Conservation (phyloP, 64 coral and sea anemone genomes). For the Pocillopora damicornis region DNA sequence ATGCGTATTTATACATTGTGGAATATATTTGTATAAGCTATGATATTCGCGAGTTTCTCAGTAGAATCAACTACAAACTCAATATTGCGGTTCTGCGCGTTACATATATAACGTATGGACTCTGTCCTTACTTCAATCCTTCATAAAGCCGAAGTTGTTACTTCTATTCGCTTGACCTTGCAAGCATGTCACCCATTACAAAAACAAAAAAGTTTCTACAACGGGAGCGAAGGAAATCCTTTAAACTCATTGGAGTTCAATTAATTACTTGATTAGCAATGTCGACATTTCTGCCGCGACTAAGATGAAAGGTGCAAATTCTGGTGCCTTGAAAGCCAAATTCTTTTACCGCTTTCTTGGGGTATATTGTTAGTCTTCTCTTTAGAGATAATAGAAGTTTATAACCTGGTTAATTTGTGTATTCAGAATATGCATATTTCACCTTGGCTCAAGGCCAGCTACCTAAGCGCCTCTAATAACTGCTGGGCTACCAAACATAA, state of each 20-base stretch:
- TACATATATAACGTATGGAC: background rate
- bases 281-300: background rate
- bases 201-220: conserved; percentile 1
- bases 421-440: conserved; percentile 55
- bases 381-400: conserved; percentile 20
- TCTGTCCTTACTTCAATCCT: conserved; percentile 36
- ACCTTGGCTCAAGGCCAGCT: conserved; percentile 20
- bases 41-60: conserved; percentile 1
- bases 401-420: background rate
- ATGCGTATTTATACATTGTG: conserved; percentile 5
- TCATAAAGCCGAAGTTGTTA: conserved; percentile 44
- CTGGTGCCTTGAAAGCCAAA: background rate
- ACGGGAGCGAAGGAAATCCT: conserved; percentile 4
- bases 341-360: conserved; percentile 6
- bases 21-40: conserved; percentile 1
- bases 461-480: background rate
- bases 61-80: conserved; percentile 22
- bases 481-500: background rate
- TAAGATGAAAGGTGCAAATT: conserved; percentile 17
- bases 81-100: background rate
- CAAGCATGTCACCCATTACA: conserved; percentile 32
- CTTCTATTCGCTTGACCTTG: conserved; percentile 40
- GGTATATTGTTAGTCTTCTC: background rate
- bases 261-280: background rate
- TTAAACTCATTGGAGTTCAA: conserved; percentile 27